phyloP scores from a whole-genome alignment of 2,888 invertebrate species.

The Heteromurus nitidus region DNA sequence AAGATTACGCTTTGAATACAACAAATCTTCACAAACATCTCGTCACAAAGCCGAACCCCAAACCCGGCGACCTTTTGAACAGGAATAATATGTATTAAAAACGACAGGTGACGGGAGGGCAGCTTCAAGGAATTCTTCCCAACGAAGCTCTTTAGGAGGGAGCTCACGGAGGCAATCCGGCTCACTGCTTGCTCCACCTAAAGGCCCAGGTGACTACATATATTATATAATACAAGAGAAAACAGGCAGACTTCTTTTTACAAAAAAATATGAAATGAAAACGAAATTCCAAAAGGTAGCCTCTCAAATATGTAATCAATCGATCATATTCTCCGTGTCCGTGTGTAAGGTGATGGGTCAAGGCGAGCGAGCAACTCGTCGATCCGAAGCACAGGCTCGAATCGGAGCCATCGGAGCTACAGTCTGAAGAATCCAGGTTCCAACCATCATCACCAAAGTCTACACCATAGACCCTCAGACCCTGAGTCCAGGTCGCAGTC shows the following conservation, averaged over 20 bases:
- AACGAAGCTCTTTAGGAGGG: slow-evolving; percentile 69
- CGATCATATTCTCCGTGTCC: neutral
- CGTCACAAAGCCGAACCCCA: no score
- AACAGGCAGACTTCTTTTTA: no score
- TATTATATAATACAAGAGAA: slow-evolving; percentile 1
- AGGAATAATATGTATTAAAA: no score
- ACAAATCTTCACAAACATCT: no score
- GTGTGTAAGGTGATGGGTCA: slow-evolving; percentile 59
- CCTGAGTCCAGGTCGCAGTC: slow-evolving; percentile 64
- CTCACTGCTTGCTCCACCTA: slow-evolving; percentile 71
- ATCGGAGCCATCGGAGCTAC: slow-evolving; percentile 70
- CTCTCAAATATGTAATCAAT: neutral
- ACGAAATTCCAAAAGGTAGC: neutral
- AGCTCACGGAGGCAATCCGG: slow-evolving; percentile 68
- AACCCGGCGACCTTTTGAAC: no score
- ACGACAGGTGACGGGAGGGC: slow-evolving; percentile 61
- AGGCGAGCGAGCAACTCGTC: slow-evolving; percentile 71
- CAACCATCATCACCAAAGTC: slow-evolving; percentile 68
- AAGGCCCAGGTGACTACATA: slow-evolving; percentile 69
- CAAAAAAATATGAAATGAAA: neutral
- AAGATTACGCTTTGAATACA: no score
- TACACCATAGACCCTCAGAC: slow-evolving; percentile 71
- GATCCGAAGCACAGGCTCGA: slow-evolving; percentile 69
- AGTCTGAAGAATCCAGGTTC: slow-evolving; percentile 69
- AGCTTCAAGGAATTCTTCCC: slow-evolving; percentile 71